Evolutionary conservation across 2,888 invertebrate genomes (phyloP), one percentile per base, ranked within the genome.

Genomic region (Sabatieria punctata): DNA sequence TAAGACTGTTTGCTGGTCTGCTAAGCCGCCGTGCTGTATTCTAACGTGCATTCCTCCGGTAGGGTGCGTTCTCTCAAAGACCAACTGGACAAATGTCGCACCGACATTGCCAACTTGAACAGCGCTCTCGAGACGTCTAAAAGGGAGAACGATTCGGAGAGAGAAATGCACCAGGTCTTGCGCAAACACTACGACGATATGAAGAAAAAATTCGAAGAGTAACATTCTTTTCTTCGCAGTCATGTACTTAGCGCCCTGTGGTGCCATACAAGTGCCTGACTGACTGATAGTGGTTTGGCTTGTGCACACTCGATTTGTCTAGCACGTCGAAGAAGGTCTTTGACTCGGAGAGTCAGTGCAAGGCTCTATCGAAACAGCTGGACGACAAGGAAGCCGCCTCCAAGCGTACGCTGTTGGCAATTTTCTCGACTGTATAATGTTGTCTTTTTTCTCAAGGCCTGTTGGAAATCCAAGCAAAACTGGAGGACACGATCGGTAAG

Each of bases 181-280:
- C 57, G 61, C 48, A 59, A 62, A 52, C 63, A 64, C 43, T 60
- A 63, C 43, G 61, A 63, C 40, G 57, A 59, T 19, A 56, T 67
- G 11, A 65, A 64, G 49, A 59, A 63, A 41, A 64, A 67, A 47
- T 60, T 63, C 52, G 60, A 63, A 42, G 54, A 54, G 65, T 65
- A 54, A 57, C 64, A 15, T 11, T 13, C 22, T 6, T 21, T 4
- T 19, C n/a, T n/a, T n/a, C 11, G 15, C 15, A 13, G 11, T 11
- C 15, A 30, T 30, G 11, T 11, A 13, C 33, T 30, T 8, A 18
- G 13, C 18, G n/a, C 13, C 13, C 38, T 19, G 19, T 38, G 13
- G 13, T 38, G n/a, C n/a, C n/a, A n/a, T n/a, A n/a, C n/a, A n/a
- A n/a, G n/a, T n/a, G n/a, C n/a, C n/a, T n/a, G n/a, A n/a, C n/a